A percentile compares a stretch with the other conserved stretches of the same genome.
Conservation (phyloP, 2,888 invertebrate genomes). For the Lasiommata megera region DNA sequence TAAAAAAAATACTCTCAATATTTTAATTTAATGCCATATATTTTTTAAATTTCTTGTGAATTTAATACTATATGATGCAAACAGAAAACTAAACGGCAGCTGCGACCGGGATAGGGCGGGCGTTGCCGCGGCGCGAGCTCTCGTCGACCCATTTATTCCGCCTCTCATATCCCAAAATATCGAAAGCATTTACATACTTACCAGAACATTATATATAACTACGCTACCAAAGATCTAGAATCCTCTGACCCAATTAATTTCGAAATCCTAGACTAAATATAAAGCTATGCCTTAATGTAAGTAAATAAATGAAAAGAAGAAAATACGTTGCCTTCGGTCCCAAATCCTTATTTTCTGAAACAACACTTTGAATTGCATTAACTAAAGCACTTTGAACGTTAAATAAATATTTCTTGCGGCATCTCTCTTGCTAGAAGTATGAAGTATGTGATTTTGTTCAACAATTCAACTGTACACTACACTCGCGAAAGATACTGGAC, state of each 20-base stretch:
- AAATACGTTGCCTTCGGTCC: slow-evolving; percentile 27
- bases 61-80: too few species aligned
- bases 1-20: too few species aligned
- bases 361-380: slow-evolving; percentile 27
- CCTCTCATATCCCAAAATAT: slow-evolving; percentile 76
- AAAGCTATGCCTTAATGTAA: background rate
- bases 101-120: slow-evolving; percentile 75
- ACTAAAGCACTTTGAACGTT: slow-evolving; percentile 34
- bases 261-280: slow-evolving; percentile 7
- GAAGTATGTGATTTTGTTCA: background rate
- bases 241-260: background rate
- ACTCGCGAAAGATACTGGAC: slow-evolving; percentile 43
- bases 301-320: background rate
- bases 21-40: too few species aligned
- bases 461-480: slow-evolving; percentile 30
- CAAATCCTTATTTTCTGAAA: slow-evolving; percentile 15
- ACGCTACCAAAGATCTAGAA: slow-evolving; percentile 15
- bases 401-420: slow-evolving; percentile 31
- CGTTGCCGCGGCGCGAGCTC: slow-evolving; percentile 66
- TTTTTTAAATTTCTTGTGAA: too few species aligned
- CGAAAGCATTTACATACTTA: slow-evolving; percentile 52
- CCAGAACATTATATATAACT: slow-evolving; percentile 27
- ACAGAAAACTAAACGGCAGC: slow-evolving; percentile 52
- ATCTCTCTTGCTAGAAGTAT: slow-evolving; percentile 31
- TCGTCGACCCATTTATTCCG: slow-evolving; percentile 72